Evolutionary conservation across 2,888 invertebrate species (phyloP).

Genomic region (Lasiommata megera): DNA sequence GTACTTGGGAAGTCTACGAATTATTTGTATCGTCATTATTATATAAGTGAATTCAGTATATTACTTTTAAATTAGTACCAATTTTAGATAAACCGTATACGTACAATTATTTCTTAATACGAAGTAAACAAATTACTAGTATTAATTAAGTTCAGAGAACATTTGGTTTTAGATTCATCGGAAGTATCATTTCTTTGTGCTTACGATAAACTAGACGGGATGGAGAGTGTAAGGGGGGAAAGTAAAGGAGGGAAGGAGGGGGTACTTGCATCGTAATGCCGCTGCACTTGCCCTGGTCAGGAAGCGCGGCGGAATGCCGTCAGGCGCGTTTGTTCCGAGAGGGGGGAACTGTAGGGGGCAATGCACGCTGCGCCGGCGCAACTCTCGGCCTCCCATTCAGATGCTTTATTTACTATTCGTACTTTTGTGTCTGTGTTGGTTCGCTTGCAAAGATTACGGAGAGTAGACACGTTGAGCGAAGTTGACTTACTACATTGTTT

Average conservation of each 20-base stretch:
- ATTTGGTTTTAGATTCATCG: constrained; percentile 15
- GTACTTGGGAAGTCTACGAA: no score
- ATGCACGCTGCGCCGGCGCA: constrained; percentile 74
- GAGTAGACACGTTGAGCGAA: background rate
- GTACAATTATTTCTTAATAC: no score
- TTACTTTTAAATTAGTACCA: background rate
- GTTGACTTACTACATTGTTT: background rate
- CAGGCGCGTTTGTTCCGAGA: constrained; percentile 70
- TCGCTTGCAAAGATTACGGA: background rate
- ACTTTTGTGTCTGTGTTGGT: constrained; percentile 33
- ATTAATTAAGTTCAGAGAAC: no score
- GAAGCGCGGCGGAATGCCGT: constrained; percentile 81
- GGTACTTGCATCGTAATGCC: constrained; percentile 74
- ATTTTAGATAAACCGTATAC: background rate
- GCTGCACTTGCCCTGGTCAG: constrained; percentile 79
- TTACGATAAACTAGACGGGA: constrained; percentile 40
- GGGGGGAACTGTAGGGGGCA: constrained; percentile 55
- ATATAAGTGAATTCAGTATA: background rate
- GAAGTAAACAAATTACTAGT: no score
- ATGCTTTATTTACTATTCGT: constrained; percentile 65
- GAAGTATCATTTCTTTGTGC: constrained; percentile 53
- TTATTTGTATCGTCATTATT: no score
- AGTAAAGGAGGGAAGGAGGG: constrained; percentile 42
- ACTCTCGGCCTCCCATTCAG: constrained; percentile 64
- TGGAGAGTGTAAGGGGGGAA: constrained; percentile 36